Base-by-base conservation (phyloP, 1,140 invertebrate species). In the Drusus annulatus region DNA sequence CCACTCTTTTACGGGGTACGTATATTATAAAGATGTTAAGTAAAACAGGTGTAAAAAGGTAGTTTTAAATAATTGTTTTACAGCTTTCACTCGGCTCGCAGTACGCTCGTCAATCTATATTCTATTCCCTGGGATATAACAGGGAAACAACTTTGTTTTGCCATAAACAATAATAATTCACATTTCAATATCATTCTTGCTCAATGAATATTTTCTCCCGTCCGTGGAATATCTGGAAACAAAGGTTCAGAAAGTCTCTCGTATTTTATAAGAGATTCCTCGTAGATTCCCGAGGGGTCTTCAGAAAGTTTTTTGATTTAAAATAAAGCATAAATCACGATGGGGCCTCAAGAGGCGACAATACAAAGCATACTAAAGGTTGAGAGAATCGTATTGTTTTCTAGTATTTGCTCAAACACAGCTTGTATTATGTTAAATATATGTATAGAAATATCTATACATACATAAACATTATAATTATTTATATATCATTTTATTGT, bases 311-410 rank as follows among this genome's bases (percentile, higher is more conserved):
- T 75, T 56, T 75, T 75, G 71, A 75, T 75, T 75, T 75, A 75
- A 75, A 75, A 75, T 75, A 75, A 75, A 75, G 31, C 71, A 75
- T 75, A 75, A 75, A 75, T 75, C 71, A 75, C 23, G 54, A 75
- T 71, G 23, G 51, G 54, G 52, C 58, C 71, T 31, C 71, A 17
- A n/a, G 52, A 54, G 71, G 25, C 52, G 71, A 75, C 71, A 58
- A 58, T 58, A 28, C 54, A 31, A 75, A 28, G 25, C 25, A 28
- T 28, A 50, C 52, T 13, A 45, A 75, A 75, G 71, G 31, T 58
- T 75, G 58, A 75, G 25, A 58, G 71, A 75, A 58, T 60, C 5
- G 62, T 65, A 60, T 65, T 10, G 36, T 45, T 45, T 45, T 10
- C 36, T 45, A 13, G 10, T 45, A 45, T 45, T 45, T 45, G 36